A percentile compares a stretch with the other conserved stretches of the same genome.
Conservation (phyloP, 2,113 vertebrate species). For the Lathamus discolor region DNA sequence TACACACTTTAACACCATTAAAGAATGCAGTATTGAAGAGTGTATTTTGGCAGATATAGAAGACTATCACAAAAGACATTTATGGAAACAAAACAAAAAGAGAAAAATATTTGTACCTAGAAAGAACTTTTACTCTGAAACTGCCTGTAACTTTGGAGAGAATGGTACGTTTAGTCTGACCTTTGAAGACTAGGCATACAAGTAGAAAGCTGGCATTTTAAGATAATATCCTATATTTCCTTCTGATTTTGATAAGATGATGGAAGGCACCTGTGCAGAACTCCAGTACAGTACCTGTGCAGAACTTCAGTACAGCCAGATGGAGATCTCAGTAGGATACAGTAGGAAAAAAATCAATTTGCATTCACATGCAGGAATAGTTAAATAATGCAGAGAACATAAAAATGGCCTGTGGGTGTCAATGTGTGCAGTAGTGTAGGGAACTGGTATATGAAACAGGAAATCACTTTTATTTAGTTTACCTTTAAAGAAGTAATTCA, state of each 20-base stretch:
- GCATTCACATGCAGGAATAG: not conserved
- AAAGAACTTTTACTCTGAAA: not conserved
- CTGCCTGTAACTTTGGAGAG: not conserved
- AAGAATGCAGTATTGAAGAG: not conserved
- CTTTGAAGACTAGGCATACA: not conserved
- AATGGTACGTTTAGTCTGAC: not conserved
- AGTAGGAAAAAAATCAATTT: not conserved
- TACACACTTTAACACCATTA: not conserved
- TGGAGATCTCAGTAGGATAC: not conserved
- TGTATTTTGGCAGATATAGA: not conserved
- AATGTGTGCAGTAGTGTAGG: not conserved
- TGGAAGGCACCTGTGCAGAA: not conserved
- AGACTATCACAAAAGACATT: not conserved
- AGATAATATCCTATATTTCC: not conserved
- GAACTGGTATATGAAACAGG: not conserved
- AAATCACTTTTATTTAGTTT: not conserved
- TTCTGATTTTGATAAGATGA: not conserved
- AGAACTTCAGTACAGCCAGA: not conserved
- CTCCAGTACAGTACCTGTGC: not conserved
- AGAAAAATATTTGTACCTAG: not conserved
- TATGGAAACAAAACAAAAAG: accelerated
- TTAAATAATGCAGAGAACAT: not conserved
- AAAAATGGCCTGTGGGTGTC: not conserved
- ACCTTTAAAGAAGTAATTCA: not conserved
- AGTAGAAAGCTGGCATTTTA: not conserved